A percentile compares a stretch with the other conserved stretches of the same genome.
Conservation (phyloP, 2,113 vertebrate species). For the Pipra filicauda region DNA sequence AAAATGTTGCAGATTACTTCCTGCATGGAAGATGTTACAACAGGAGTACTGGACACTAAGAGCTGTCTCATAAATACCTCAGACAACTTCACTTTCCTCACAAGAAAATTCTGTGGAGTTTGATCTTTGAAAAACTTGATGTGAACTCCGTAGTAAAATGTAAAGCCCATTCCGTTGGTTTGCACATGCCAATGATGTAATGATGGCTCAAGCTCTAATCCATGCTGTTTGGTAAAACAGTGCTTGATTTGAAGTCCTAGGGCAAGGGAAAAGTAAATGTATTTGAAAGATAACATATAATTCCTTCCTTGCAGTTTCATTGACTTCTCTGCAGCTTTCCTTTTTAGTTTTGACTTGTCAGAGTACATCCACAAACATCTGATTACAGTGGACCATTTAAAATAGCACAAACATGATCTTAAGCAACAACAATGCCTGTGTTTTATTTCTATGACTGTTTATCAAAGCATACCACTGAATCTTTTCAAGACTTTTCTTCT, state of each 20-base stretch:
- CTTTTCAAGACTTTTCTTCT: neutral
- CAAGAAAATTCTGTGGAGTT: neutral
- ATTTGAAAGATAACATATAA: neutral
- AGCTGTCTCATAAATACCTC: neutral
- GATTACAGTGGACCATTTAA: neutral
- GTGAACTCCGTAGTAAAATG: neutral
- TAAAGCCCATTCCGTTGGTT: neutral
- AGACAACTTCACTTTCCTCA: neutral
- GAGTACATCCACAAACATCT: neutral
- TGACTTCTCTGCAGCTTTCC: neutral
- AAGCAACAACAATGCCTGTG: neutral
- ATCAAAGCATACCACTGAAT: neutral
- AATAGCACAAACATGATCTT: neutral
- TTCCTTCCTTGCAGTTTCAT: neutral
- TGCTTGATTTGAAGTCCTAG: neutral
- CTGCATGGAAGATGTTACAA: neutral
- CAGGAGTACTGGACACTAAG: neutral
- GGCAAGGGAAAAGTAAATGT: neutral
- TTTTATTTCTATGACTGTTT: neutral
- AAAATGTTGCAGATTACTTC: neutral
- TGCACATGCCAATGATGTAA: neutral
- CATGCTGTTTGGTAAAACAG: neutral
- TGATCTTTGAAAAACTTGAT: neutral
- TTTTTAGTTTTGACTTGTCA: neutral
- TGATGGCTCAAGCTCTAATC: neutral